A percentile compares a stretch with the other conserved stretches of the same genome.
Conservation (phyloP, 2,888 invertebrate genomes). For the Lymantria dispar region DNA sequence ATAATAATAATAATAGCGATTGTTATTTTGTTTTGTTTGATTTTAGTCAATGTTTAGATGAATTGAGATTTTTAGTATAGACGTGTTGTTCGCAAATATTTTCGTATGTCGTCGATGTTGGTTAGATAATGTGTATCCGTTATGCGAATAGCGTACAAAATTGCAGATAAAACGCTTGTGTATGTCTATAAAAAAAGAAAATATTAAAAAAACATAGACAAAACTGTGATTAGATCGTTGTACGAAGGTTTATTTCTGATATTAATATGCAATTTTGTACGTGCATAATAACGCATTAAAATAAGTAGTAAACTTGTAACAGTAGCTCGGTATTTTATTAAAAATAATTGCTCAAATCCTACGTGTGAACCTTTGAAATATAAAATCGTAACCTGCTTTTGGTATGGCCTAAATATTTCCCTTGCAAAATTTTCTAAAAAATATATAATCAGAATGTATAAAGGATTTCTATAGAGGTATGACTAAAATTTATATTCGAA, state of each 20-base stretch:
- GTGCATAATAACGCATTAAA: constrained; percentile 2
- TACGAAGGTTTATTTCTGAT: constrained; percentile 6
- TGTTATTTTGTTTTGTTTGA: constrained; percentile 58
- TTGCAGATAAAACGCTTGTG: constrained; percentile 4
- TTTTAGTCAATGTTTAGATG: constrained; percentile 65
- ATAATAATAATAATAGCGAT: constrained; percentile 50
- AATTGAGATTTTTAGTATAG: constrained; percentile 48
- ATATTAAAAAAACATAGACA: background rate
- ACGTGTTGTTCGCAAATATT: constrained; percentile 43
- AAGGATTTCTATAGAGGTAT: background rate
- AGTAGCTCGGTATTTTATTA: constrained; percentile 12
- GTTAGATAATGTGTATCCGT: constrained; percentile 6
- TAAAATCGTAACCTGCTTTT: constrained; percentile 9
- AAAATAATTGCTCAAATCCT: constrained; percentile 25
- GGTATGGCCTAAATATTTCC: constrained; percentile 29
- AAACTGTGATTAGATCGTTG: background rate
- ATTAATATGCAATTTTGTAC: constrained; percentile 5
- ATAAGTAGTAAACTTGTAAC: constrained; percentile 19
- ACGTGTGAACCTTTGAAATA: constrained; percentile 9
- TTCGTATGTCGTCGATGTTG: constrained; percentile 34
- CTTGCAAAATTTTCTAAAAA: constrained; percentile 8
- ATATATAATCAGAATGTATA: background rate
- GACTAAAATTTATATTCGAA: background rate
- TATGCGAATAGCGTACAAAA: constrained; percentile 9
- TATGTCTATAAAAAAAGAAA: background rate